Evolutionary conservation across 2,797 vertebrate genomes (phyloP), one percentile per base, ranked within the genome.

Genomic region (Sebastiscus albofasciatus): DNA sequence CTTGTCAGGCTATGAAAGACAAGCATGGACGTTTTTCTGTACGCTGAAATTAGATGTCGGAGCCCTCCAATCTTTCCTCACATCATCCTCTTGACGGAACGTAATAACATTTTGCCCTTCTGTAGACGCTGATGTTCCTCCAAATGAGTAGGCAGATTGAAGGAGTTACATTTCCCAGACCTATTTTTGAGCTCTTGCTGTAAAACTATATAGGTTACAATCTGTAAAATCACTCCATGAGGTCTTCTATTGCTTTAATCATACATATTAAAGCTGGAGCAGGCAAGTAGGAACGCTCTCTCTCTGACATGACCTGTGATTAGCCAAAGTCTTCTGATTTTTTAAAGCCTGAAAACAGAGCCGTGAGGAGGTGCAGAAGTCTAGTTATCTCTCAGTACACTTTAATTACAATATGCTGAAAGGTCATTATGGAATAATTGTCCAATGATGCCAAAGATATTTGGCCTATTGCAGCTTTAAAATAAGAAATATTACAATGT

Each of bases 1-100:
- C 61, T 78, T 82, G 76, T 89, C 92, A 89, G 83, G 80, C 83
- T 67, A 67, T 85, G 72, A 85, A 87, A 90, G 81, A 88, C 62
- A 74, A 79, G 70, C 82, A 70, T 67, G 74, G 72, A 56, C 54
- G 26, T 77, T 86, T 46, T 80, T 86, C 74, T 86, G 46, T 77
- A 59, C 2, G 12, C 77, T 81, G 60, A 84, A 78, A 90, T 89
- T 87, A 92, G 87, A 88, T 87, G 82, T 90, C 84, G 73, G 46
- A 83, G 75, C 67, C 66, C 61, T 85, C 70, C 69, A 77, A 77
- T 90, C 77, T 76, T 80, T 77, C 82, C 67, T 83, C 42, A n/a
- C 79, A 49, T 87, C 75, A 71, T 77, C 81, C 83, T 85, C 72
- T 81, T 77, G 56, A 77, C 31, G 65, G 42, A 78, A 70, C 6